Conservation (phyloP, 2,888 invertebrate genomes). For the Habrosyne pyritoides region DNA sequence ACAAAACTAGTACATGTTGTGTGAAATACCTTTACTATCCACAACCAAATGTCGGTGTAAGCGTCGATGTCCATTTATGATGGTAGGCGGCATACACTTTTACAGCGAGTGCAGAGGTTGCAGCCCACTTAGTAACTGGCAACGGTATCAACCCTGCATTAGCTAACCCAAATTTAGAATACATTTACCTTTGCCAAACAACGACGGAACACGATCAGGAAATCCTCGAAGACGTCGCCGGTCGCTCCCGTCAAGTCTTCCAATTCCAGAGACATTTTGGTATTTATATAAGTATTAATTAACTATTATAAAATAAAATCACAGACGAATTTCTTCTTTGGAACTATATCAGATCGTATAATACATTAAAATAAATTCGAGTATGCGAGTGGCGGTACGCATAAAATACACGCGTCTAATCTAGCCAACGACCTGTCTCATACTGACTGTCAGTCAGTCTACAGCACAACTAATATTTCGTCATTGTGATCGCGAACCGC, state of each 20-base stretch:
- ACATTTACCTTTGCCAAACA: conserved; percentile 87
- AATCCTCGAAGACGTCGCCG: conserved; percentile 90
- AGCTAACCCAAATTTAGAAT: conserved; percentile 70
- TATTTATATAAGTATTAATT: conserved; percentile 41
- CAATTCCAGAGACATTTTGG: conserved; percentile 86
- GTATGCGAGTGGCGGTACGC: conserved; percentile 47
- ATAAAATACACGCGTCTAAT: conserved; percentile 44
- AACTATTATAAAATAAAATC: conserved; percentile 57
- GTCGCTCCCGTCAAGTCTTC: conserved; percentile 84
- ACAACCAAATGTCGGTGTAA: conserved; percentile 59
- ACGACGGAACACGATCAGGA: conserved; percentile 87
- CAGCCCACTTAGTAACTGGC: conserved; percentile 46
- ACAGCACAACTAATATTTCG: conserved; percentile 35
- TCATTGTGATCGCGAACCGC: conserved; percentile 56
- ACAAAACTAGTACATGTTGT: not conserved
- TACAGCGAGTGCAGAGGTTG: conserved; percentile 31
- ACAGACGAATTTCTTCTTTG: conserved; percentile 71
- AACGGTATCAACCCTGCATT: conserved; percentile 36
- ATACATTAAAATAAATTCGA: conserved; percentile 52
- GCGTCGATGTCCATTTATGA: conserved; percentile 57
- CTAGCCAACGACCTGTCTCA: conserved; percentile 52
- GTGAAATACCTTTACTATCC: conserved; percentile 57
- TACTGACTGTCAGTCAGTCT: conserved; percentile 48
- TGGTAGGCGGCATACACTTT: conserved; percentile 15
- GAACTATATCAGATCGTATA: conserved; percentile 71